Base-by-base conservation (phyloP, 2,888 invertebrate genomes). In the Zelleria hepariella region DNA sequence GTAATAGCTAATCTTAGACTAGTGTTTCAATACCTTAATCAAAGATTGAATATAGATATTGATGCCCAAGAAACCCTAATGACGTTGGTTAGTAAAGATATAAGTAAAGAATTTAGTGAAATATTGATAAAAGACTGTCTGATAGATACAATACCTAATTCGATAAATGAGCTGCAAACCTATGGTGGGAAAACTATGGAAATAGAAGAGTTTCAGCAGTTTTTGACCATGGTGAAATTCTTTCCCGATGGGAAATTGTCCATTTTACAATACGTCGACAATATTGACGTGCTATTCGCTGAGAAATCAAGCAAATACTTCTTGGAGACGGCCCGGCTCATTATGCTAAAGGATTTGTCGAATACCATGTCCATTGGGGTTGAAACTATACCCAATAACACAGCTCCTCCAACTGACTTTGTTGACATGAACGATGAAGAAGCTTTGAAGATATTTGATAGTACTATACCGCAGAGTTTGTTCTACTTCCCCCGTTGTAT, bases 261-360 rank as follows among this genome's bases (percentile, higher is more conserved):
- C 0, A 86, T 96, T 57, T 75, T 92, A 1, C 90, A 93, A 48
- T 96, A 94, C 72, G 91, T 93, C 1, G 90, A 91, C 25, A 93
- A 95, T 75, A 91, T 96, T 60, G 94, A 96, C 73, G 85, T 91
- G 5, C 81, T 95, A 32, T 96, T 95, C 78, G 93, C 94, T 32
- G 92, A 94, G 70, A 94, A 94, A 69, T 93, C 94, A 58, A 94
- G 94, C 65, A 91, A 93, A 68, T 91, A 93, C 65, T 92, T 95
- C 63, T 77, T 95, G 59, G 91, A 91, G 60, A 89, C 86, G 57
- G 95, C 96, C 0, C 87, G 93, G 47, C 85, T 80, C 62, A 92
- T 96, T 54, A 95, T 96, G 92, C 91, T 92, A 59, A 94, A 94
- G 71, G 95, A 96, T 78, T 89, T 97, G 58, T 95, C 96, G 75